Base-by-base conservation (phyloP, 2,888 invertebrate genomes). In the Mimumesa dahlbomi region DNA sequence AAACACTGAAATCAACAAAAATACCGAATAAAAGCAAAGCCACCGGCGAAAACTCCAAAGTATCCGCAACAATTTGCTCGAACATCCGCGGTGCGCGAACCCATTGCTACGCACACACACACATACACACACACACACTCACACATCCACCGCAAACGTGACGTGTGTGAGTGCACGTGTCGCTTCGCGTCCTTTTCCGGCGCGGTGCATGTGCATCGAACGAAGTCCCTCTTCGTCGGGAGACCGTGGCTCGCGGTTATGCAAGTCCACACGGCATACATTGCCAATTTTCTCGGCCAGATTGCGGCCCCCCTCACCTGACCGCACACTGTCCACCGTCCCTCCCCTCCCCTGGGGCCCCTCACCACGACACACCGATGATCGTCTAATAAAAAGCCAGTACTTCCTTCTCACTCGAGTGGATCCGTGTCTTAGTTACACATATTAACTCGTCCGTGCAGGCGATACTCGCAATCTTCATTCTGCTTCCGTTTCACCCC, bases 271-370 rank as follows among this genome's bases (percentile, higher is more conserved):
- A 7, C n/a, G 45, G 62, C 65, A 71, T 73, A 62, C 77, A 79
- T 75, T 74, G 80, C 75, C 77, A 82, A 81, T 82, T 81, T 82
- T 78, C 79, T 71, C 61, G 68, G 69, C 53, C 77, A 75, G 70
- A 75, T 64, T 61, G 42, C 50, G 49, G 25, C 38, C 29, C 31
- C n/a, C 40, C 9, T 29, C 18, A 19, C 40, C 38, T 38, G 18
- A 21, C 45, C 13, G 29, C 45, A 16, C 25, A 11, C 2, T 18
- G 11, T 14, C 19, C 13, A 31, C 11, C 7, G 1, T 13, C 16
- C 25, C 9, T 46, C 18, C 43, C 2, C 21, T 0, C n/a, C 5
- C 13, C 6, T 13, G 2, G 4, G 36, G 7, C 14, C 22, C 11
- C 25, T 22, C 29, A 16, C 21, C 43, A 7, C 19, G 42, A 18